Percentiles rank a stretch among this genome's conserved stretches.
Evolutionary conservation across 1,140 invertebrate genomes (phyloP).

Genomic region (Drosophila micromelanica): DNA sequence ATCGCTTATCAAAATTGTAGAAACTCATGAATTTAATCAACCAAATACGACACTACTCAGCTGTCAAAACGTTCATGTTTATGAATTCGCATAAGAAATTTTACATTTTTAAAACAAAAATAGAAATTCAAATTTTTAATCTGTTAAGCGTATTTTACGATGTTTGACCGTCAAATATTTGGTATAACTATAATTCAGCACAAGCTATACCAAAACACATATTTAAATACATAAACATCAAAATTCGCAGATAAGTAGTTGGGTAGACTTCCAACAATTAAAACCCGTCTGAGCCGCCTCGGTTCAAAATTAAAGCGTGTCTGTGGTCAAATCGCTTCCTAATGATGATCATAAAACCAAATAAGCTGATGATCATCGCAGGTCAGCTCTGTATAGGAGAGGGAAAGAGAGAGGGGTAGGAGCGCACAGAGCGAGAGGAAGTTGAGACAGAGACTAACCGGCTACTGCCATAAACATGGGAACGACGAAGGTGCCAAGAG

Average conservation of each 20-base stretch:
- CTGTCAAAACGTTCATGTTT: not conserved
- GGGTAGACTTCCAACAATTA: not conserved
- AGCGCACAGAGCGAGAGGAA: not conserved
- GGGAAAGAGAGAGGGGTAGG: slow-evolving; percentile 12
- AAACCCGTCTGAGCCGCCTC: slow-evolving; percentile 49
- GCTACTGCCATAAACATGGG: slow-evolving; percentile 11
- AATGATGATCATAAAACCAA: slow-evolving; percentile 58
- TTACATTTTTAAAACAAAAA: not conserved
- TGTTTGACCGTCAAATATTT: slow-evolving; percentile 59
- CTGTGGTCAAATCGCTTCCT: slow-evolving; percentile 59
- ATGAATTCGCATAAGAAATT: slow-evolving; percentile 22
- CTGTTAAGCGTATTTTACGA: slow-evolving; percentile 54
- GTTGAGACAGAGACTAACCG: slow-evolving; percentile 21
- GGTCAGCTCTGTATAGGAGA: slow-evolving; percentile 11
- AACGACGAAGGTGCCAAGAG: slow-evolving; percentile 18
- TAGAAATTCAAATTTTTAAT: slow-evolving; percentile 44
- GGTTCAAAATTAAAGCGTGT: slow-evolving; percentile 51
- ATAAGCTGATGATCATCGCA: slow-evolving; percentile 38
- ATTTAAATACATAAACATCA: not conserved
- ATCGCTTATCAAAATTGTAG: not conserved
- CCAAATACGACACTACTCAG: not conserved
- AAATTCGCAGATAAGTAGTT: not conserved
- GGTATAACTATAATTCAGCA: slow-evolving; percentile 58
- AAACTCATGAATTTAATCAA: slow-evolving; percentile 5
- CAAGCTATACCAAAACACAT: slow-evolving; percentile 25